These are phyloP conservation scores for Nerophis lumbriciformis DNA, from an alignment of 2,113 vertebrate species.

Conservation along the genomic window DNA sequence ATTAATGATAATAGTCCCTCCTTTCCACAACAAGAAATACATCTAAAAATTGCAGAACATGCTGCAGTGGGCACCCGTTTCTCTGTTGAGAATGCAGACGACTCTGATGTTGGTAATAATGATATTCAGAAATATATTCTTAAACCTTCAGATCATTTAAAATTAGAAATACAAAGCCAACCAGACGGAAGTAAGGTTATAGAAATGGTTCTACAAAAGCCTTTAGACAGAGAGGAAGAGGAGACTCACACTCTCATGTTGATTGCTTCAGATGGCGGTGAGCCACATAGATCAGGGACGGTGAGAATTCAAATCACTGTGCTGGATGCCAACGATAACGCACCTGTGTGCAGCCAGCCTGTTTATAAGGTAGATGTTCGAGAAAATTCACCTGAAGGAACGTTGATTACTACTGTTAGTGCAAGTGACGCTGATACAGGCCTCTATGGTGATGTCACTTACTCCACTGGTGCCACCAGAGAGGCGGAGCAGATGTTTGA, in stretches of 20 bases:
- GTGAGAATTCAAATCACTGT: slow-evolving; percentile 56
- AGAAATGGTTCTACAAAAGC: slow-evolving; percentile 61
- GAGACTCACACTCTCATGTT: slow-evolving; percentile 50
- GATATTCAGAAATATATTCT: slow-evolving; percentile 65
- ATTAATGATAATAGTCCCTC: slow-evolving; percentile 66
- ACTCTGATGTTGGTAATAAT: too few relatives aligned
- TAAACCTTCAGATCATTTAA: slow-evolving; percentile 50
- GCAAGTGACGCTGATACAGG: slow-evolving; percentile 65
- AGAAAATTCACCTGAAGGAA: slow-evolving; percentile 49
- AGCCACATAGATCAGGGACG: slow-evolving; percentile 60
- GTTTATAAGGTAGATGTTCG: slow-evolving; percentile 59
- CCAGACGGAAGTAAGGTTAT: slow-evolving; percentile 31
- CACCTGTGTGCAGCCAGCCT: slow-evolving; percentile 55
- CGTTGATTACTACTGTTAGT: slow-evolving; percentile 47
- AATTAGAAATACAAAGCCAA: slow-evolving; percentile 36
- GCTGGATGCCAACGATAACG: slow-evolving; percentile 67
- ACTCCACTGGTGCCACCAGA: slow-evolving; percentile 30
- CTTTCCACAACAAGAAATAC: slow-evolving; percentile 55
- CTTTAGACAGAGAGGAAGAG: slow-evolving; percentile 61
- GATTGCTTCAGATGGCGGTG: slow-evolving; percentile 63
- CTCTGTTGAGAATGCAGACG: slow-evolving; percentile 39
- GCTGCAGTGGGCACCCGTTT: slow-evolving; percentile 35
- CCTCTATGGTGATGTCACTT: slow-evolving; percentile 47
- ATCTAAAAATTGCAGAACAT: slow-evolving; percentile 34
- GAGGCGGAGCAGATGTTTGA: slow-evolving; percentile 52